Evolutionary conservation across 2,888 invertebrate species (phyloP), one percentile per base, ranked within the genome.

Genomic region (Lepidonotus clava): DNA sequence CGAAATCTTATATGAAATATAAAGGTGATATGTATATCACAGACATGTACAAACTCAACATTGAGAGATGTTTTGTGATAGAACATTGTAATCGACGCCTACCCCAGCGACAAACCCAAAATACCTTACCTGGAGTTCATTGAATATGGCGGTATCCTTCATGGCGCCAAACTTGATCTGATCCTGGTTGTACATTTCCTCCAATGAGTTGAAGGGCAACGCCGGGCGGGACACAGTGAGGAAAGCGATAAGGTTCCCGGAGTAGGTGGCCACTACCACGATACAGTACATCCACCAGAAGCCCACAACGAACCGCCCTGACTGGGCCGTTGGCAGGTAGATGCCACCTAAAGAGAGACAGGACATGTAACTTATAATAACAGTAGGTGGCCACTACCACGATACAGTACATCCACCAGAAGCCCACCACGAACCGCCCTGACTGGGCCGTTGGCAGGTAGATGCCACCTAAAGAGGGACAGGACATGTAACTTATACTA

Each of bases 251-350:
- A 87, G 83, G 51, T 87, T 87, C 5, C 87, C 87, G 28, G 67
- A 77, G 83, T 85, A 87, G 0, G 87, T 87, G 28, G 87, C 87
- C 32, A 86, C 77, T 32, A 87, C 46, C 1, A 87, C 86, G 36
- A 87, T 83, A 24, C 66, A 80, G 67, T 71, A 87, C 85, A 87
- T 87, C 87, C 87, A 87, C 87, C 87, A 87, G 83, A 86, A 86
- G 18, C 86, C 86, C 28, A 87, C 32, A 14, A 87, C 53, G 56
- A 83, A 86, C 11, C 87, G 34, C 0, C 87, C 87, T 8, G 87
- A 87, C 56, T 87, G 77, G 24, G 87, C 87, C 18, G 24, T 11
- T 5, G 87, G 87, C 38, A 87, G 41, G 28, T 77, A 28, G 14
- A 56, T 34, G 5, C 87, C 87, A 4, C 87, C 87, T 87, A 61